Percentiles rank a stretch among this genome's conserved stretches.
Evolutionary conservation across 2,797 vertebrate species (phyloP).

Genomic region (Liparis tanakae): DNA sequence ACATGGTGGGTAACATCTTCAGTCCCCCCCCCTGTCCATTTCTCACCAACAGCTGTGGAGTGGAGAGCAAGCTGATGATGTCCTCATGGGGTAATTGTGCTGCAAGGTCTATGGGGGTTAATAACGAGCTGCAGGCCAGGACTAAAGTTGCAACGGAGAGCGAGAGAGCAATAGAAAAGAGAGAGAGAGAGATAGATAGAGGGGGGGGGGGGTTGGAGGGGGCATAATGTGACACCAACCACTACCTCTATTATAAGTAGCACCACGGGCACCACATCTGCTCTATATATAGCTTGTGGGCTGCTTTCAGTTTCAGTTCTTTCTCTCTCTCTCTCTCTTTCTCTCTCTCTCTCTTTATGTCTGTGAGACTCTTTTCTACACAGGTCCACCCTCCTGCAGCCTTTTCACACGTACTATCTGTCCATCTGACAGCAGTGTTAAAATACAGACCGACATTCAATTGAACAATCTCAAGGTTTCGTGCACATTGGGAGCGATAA

Average conservation of each 20-base stretch:
- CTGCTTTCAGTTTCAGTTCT: constrained; percentile 73
- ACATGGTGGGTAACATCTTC: constrained; percentile 29
- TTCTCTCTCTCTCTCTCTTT: constrained; percentile 35
- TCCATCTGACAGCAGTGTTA: constrained; percentile 19
- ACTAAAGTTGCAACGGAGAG: constrained; percentile 43
- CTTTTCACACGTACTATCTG: not conserved
- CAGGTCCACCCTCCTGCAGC: constrained; percentile 7
- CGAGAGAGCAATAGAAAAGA: constrained; percentile 1
- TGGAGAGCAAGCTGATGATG: constrained; percentile 51
- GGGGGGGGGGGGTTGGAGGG: constrained; percentile 16
- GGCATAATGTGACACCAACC: constrained; percentile 61
- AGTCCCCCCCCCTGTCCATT: not conserved
- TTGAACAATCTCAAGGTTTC: constrained; percentile 9
- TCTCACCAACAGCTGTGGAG: constrained; percentile 69
- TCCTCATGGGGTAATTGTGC: constrained; percentile 62
- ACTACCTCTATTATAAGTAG: constrained; percentile 59
- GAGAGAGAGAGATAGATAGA: too few relatives aligned
- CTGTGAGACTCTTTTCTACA: constrained; percentile 34
- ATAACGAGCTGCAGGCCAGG: constrained; percentile 47
- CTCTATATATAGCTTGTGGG: constrained; percentile 67
- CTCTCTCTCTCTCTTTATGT: constrained; percentile 39
- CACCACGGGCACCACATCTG: constrained; percentile 69
- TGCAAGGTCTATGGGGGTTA: constrained; percentile 49
- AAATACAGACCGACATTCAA: constrained; percentile 14
- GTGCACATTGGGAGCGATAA: not conserved